A percentile compares a stretch with the other conserved stretches of the same genome.
These are phyloP conservation scores for Adelosebastes latens DNA, from an alignment of 2,797 vertebrate species.

Conservation along the genomic window DNA sequence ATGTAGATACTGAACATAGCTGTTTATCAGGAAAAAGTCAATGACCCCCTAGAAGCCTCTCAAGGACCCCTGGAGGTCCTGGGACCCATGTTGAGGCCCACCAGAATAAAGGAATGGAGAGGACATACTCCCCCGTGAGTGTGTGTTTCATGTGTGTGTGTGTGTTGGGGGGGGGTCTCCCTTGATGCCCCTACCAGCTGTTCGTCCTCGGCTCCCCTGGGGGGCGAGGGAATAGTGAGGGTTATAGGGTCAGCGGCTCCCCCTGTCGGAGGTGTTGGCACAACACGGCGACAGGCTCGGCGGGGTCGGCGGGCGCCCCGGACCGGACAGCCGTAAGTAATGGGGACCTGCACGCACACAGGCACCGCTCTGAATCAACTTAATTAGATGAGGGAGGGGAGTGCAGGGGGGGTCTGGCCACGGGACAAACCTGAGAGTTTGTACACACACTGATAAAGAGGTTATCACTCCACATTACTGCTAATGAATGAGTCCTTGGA, in stretches of 20 bases:
- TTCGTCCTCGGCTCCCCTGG: slow-evolving; percentile 29
- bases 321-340: slow-evolving; percentile 78
- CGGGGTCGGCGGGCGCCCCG: slow-evolving; percentile 60
- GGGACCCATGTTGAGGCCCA: not conserved
- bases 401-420: not conserved
- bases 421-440: slow-evolving; percentile 27
- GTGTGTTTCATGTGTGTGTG: slow-evolving; percentile 11
- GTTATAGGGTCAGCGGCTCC: slow-evolving; percentile 60
- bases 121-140: slow-evolving; percentile 30
- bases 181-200: slow-evolving; percentile 76
- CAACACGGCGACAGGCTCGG: slow-evolving; percentile 67
- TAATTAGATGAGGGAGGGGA: slow-evolving; percentile 72
- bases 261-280: slow-evolving; percentile 66
- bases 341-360: slow-evolving; percentile 57
- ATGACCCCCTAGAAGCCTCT: not conserved
- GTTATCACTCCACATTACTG: slow-evolving; percentile 35
- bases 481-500: slow-evolving; percentile 48
- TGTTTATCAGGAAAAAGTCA: not conserved
- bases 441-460: slow-evolving; percentile 41
- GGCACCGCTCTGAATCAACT: slow-evolving; percentile 79
- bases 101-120: slow-evolving; percentile 15
- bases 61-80: slow-evolving; percentile 43
- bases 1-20: not conserved
- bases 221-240: not conserved
- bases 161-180: slow-evolving; percentile 32